A percentile compares a stretch with the other conserved stretches of the same genome.
phyloP scores from a whole-genome alignment of 2,113 vertebrate species.

The Prionailurus bengalensis region DNA sequence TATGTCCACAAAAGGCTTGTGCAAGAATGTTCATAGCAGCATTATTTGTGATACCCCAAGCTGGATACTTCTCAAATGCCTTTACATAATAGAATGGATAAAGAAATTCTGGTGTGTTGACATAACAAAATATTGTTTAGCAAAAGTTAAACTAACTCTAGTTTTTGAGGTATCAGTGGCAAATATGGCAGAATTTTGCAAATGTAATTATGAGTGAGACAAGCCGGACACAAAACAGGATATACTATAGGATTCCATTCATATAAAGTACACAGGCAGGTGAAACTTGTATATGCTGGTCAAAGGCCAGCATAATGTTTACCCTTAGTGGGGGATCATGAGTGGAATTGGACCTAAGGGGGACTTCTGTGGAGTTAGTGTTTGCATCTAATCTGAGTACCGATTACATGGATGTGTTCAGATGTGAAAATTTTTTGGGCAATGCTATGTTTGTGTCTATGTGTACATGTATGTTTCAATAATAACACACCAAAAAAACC shows the following conservation, averaged over 20 bases:
- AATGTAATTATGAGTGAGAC: neutral
- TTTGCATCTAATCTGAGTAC: neutral
- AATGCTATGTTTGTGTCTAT: neutral
- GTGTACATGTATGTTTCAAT: conserved; percentile 23
- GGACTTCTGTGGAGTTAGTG: neutral
- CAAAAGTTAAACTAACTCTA: neutral
- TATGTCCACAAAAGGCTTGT: neutral
- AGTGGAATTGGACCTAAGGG: neutral
- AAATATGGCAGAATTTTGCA: neutral
- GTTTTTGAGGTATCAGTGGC: neutral
- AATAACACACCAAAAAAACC: neutral
- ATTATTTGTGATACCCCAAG: neutral
- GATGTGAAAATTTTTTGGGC: neutral
- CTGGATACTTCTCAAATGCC: neutral
- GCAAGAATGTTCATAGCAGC: neutral
- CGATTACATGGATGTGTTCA: neutral
- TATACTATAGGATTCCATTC: neutral
- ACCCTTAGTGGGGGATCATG: neutral
- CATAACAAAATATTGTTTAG: neutral
- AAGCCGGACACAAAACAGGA: neutral
- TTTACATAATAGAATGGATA: neutral
- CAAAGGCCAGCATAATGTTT: conserved; percentile 13
- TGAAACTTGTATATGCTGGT: neutral
- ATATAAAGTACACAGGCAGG: neutral
- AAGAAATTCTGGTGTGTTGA: neutral